phyloP scores from a whole-genome alignment of 2,113 vertebrate genomes.

The Platanista minor region DNA sequence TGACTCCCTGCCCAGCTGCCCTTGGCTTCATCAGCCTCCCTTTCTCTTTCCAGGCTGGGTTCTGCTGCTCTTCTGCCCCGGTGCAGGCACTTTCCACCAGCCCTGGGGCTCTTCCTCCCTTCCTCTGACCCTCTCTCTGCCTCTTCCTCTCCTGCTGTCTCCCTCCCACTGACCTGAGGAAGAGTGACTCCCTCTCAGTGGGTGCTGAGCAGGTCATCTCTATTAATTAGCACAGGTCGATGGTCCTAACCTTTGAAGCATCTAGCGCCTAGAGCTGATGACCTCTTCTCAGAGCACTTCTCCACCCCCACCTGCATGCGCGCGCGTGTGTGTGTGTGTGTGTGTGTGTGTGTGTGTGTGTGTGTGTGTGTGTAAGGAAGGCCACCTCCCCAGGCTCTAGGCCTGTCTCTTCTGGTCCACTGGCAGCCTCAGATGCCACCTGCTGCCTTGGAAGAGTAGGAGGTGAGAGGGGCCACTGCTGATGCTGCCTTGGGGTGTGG shows the following conservation, averaged over 20 bases:
- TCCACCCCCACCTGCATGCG: background rate
- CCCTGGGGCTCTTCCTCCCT: background rate
- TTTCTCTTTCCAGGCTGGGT: background rate
- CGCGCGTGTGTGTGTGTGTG: too few relatives aligned
- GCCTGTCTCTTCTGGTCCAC: background rate
- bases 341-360: background rate
- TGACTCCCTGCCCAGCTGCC: background rate
- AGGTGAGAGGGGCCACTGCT: background rate
- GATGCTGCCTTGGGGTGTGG: background rate
- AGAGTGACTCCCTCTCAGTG: background rate
- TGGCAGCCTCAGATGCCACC: slow-evolving; percentile 1
- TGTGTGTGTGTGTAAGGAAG: background rate
- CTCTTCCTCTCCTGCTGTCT: background rate
- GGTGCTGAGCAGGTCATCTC: background rate
- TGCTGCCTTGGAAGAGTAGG: background rate
- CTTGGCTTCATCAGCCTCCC: background rate
- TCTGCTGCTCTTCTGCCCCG: background rate
- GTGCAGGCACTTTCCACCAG: background rate
- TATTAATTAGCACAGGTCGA: background rate
- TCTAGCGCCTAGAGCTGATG: background rate
- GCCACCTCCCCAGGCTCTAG: background rate
- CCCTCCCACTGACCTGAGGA: background rate
- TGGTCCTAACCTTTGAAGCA: background rate
- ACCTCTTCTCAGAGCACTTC: background rate
- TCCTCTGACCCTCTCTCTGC: background rate